Percentiles rank a stretch among this genome's conserved stretches.
These are phyloP conservation scores for Bolinopsis microptera DNA, from an alignment of 37 sponge, comb jelly and placozoan species.

Conservation along the genomic window DNA sequence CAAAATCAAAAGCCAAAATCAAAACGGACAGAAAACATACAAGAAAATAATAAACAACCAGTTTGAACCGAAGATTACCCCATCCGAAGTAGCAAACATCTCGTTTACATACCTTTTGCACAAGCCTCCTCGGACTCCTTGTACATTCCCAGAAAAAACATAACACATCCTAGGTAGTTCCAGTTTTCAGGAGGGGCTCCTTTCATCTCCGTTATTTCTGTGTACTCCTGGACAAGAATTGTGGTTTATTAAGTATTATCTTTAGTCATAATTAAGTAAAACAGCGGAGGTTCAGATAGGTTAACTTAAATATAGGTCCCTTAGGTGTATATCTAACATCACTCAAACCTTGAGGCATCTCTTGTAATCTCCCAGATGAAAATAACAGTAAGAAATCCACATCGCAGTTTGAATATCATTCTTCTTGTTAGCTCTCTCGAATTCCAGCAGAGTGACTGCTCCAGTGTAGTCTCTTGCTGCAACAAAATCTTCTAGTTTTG, in stretches of 20 bases:
- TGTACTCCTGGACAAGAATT: conserved; percentile 79
- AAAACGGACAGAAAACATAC: too few species aligned
- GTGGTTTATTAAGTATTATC: not conserved
- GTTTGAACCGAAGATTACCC: not conserved
- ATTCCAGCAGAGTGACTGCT: conserved; percentile 90
- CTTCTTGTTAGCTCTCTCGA: conserved; percentile 67
- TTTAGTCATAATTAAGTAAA: too few species aligned
- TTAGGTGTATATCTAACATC: too few species aligned
- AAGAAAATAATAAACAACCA: not conserved
- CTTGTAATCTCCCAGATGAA: conserved; percentile 90
- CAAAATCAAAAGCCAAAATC: too few species aligned
- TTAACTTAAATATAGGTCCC: too few species aligned
- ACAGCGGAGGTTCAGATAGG: too few species aligned
- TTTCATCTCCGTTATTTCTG: conserved; percentile 68
- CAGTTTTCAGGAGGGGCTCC: conserved; percentile 76
- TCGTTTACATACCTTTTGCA: conserved; percentile 73
- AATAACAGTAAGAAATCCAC: conserved; percentile 93
- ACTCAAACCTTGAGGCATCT: conserved; percentile 74
- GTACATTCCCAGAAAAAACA: conserved; percentile 97
- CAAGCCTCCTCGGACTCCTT: conserved; percentile 76
- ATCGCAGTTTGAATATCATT: conserved; percentile 67
- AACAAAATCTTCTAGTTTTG: conserved; percentile 85
- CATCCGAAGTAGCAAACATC: not conserved
- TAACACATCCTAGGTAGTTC: conserved; percentile 81
- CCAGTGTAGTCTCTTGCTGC: conserved; percentile 88